Evolutionary conservation across 2,113 vertebrate species (phyloP).

Genomic region (Telmatochromis brichardi): DNA sequence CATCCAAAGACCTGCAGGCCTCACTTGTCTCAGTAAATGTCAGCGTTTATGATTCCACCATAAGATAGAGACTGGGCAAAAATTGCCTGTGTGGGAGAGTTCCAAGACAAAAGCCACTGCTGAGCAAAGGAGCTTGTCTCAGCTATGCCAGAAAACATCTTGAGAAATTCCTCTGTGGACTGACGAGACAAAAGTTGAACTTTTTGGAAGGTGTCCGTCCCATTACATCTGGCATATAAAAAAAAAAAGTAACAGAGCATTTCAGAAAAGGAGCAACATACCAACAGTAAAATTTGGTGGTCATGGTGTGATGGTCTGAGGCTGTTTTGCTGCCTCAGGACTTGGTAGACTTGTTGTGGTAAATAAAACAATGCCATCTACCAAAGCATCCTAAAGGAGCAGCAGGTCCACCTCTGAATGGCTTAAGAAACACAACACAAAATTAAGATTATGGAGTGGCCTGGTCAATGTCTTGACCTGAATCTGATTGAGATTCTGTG

Average conservation of each 20-base stretch:
- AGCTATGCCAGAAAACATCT: neutral
- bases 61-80: neutral
- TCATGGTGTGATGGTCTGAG: neutral
- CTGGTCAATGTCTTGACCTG: neutral
- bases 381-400: neutral
- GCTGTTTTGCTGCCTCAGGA: neutral
- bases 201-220: neutral
- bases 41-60: neutral
- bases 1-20: neutral
- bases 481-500: neutral
- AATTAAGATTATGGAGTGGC: neutral
- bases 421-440: neutral
- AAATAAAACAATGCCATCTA: neutral
- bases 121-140: neutral
- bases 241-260: neutral
- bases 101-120: neutral
- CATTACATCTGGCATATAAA: neutral
- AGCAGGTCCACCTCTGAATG: neutral
- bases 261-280: neutral
- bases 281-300: neutral
- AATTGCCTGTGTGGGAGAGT: neutral
- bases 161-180: neutral
- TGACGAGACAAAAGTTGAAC: neutral
- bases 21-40: neutral
- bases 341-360: neutral